These are phyloP conservation scores for Apogon hyalosoma DNA, from an alignment of 2,797 vertebrate species.

Conservation along the genomic window DNA sequence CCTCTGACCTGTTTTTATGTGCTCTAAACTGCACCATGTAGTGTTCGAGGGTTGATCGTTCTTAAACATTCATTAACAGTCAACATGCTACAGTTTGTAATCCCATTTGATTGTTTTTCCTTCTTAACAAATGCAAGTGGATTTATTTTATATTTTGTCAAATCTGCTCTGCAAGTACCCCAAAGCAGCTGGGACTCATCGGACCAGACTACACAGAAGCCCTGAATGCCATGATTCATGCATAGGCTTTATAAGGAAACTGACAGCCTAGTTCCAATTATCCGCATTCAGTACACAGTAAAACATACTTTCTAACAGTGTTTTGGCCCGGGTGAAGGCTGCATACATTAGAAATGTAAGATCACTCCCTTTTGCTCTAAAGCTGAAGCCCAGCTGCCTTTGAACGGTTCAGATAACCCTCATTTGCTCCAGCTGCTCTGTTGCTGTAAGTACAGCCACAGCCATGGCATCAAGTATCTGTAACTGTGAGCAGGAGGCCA, in stretches of 20 bases:
- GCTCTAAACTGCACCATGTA: too few species aligned
- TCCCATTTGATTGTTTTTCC: too few species aligned
- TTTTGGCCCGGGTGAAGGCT: background rate
- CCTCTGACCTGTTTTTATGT: too few species aligned
- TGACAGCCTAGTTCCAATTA: background rate
- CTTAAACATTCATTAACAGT: too few species aligned
- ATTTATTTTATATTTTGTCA: too few species aligned
- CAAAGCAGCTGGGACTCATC: too few species aligned
- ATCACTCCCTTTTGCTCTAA: background rate
- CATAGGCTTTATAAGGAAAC: background rate
- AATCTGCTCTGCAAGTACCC: too few species aligned
- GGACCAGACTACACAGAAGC: too few species aligned
- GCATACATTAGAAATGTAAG: background rate
- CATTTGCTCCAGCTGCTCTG: conserved; percentile 27
- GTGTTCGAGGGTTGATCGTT: too few species aligned
- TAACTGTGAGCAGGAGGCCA: conserved; percentile 18
- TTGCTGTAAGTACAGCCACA: background rate
- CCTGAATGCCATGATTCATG: too few species aligned
- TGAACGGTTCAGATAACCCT: conserved; percentile 5
- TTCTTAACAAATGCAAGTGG: too few species aligned
- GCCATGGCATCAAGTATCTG: conserved; percentile 14
- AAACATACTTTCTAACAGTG: conserved; percentile 3
- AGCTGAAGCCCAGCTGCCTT: conserved; percentile 12
- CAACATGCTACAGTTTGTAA: too few species aligned
- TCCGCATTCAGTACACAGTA: conserved; percentile 1